A percentile compares a stretch with the other conserved stretches of the same genome.
These are phyloP conservation scores for Notothenia rossii DNA, from an alignment of 2,113 vertebrate genomes.

Conservation along the genomic window DNA sequence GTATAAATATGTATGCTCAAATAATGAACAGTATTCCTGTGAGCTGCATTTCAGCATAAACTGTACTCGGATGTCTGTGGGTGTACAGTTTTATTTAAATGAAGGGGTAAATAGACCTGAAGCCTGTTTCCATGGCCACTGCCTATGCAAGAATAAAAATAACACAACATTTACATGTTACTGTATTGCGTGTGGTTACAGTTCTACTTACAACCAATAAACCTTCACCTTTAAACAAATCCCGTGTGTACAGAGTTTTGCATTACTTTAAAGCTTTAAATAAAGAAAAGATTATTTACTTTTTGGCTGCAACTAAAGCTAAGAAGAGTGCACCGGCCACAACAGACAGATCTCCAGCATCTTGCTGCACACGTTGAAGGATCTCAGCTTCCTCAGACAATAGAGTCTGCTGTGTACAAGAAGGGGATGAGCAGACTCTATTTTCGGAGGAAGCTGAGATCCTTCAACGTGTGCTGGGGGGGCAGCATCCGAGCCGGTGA, in stretches of 20 bases:
- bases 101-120: conserved; percentile 41
- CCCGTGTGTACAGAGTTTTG: background rate
- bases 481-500: too few relatives aligned
- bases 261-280: background rate
- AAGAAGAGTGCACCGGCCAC: too few relatives aligned
- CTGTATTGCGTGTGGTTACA: background rate
- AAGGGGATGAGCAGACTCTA: too few relatives aligned
- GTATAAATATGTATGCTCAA: background rate
- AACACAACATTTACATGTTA: background rate
- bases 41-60: conserved; percentile 1
- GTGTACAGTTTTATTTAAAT: conserved; percentile 38
- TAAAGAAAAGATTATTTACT: background rate
- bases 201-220: background rate
- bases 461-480: too few relatives aligned
- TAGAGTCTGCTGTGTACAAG: too few relatives aligned
- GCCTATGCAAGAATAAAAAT: conserved; percentile 48
- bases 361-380: too few relatives aligned
- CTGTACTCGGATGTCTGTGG: conserved; percentile 26
- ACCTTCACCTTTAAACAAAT: background rate
- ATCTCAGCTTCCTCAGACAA: too few relatives aligned
- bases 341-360: too few relatives aligned
- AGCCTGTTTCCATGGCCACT: conserved; percentile 73
- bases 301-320: background rate
- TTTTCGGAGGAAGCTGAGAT: too few relatives aligned
- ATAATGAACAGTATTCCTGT: background rate